Conservation (phyloP, 2,113 vertebrate species). For the Nibea coibor region DNA sequence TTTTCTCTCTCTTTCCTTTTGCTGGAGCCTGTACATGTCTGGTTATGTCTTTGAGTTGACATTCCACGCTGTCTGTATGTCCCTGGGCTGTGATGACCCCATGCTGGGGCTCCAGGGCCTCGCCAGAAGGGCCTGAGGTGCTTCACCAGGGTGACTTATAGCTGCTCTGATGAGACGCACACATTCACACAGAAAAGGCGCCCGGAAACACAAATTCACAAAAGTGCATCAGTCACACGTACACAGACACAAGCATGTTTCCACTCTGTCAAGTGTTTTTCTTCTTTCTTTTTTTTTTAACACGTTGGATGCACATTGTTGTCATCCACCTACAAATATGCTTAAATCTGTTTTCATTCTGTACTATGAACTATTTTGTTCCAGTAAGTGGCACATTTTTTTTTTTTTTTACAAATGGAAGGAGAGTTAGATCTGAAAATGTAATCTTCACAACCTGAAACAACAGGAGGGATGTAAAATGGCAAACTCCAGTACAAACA, state of each 20-base stretch:
- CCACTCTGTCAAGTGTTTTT: not conserved
- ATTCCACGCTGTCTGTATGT: conserved; percentile 68
- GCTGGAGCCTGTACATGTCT: conserved; percentile 51
- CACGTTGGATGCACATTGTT: not conserved
- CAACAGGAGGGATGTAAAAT: conserved; percentile 41
- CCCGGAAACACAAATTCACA: conserved; percentile 1
- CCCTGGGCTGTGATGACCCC: conserved; percentile 72
- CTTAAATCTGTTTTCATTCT: not conserved
- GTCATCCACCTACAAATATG: not conserved
- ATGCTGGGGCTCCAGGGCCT: conserved; percentile 71
- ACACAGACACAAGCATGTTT: not conserved
- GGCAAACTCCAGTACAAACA: conserved; percentile 35
- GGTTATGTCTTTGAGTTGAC: conserved; percentile 80
- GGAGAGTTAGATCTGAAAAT: conserved; percentile 23
- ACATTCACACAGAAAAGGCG: conserved; percentile 10
- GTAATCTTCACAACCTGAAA: conserved; percentile 40
- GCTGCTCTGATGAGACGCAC: conserved; percentile 60
- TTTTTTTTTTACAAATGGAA: not conserved
- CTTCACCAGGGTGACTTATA: conserved; percentile 79
- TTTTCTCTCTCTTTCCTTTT: conserved; percentile 15
- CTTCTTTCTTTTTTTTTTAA: not conserved
- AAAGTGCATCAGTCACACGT: not conserved
- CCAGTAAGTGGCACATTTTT: not conserved
- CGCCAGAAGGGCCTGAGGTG: conserved; percentile 72
- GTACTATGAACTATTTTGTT: not conserved